A percentile compares a stretch with the other conserved stretches of the same genome.
phyloP scores from a whole-genome alignment of 1,140 invertebrate species.

The Chironomus tepperi region DNA sequence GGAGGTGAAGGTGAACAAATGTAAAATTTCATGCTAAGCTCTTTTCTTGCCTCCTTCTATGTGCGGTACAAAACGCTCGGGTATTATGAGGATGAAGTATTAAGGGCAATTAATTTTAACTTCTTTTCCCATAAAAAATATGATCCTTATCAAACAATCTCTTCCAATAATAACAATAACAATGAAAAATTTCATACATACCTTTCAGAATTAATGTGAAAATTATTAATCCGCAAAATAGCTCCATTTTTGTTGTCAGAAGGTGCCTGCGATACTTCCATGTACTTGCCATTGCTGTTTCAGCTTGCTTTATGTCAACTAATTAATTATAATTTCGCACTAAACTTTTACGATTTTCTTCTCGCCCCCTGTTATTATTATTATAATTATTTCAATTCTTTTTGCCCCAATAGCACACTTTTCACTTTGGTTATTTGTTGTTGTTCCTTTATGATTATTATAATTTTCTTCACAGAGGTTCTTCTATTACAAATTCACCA shows the following conservation, averaged over 20 bases:
- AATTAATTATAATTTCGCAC: neutral
- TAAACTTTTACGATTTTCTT: neutral
- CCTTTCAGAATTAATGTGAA: slow-evolving; percentile 21
- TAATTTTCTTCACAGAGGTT: too few relatives aligned
- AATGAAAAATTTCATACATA: neutral
- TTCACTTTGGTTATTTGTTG: too few relatives aligned
- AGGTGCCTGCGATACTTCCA: neutral
- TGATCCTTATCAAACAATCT: neutral
- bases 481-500: too few relatives aligned
- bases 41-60: neutral
- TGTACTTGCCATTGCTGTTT: neutral
- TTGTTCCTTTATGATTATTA: too few relatives aligned
- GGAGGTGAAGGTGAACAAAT: neutral
- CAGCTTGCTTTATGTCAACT: slow-evolving; percentile 6
- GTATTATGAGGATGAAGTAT: neutral
- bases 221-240: slow-evolving; percentile 23
- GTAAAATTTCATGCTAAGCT: neutral
- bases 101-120: neutral
- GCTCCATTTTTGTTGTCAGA: slow-evolving; percentile 12
- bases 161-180: neutral
- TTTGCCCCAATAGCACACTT: neutral
- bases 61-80: too few relatives aligned
- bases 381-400: neutral
- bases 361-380: neutral
- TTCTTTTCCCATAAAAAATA: neutral